Percentiles rank a stretch among this genome's conserved stretches.
These are phyloP conservation scores for Agonopterix heracliana DNA, from an alignment of 2,888 invertebrate genomes.

Conservation along the genomic window DNA sequence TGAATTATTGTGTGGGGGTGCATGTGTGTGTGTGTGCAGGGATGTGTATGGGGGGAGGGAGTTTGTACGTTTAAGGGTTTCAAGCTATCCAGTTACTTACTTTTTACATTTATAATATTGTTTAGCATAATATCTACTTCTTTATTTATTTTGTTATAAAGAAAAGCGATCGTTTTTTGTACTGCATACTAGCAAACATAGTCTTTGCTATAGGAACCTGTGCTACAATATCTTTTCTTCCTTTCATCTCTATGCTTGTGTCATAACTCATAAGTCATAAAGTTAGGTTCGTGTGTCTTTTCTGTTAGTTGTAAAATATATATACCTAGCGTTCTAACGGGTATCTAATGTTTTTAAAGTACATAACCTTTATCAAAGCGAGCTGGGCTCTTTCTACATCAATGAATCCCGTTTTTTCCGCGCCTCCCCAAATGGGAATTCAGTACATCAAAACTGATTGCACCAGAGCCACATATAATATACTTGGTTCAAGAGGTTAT, in stretches of 20 bases:
- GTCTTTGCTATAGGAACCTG: no score
- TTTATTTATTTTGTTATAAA: not conserved
- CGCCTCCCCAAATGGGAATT: not conserved
- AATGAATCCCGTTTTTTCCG: not conserved
- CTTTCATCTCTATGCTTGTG: not conserved
- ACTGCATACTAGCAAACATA: not conserved
- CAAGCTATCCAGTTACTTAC: not conserved
- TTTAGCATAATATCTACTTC: not conserved
- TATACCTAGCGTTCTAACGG: not conserved
- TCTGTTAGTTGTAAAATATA: not conserved
- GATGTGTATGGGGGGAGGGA: not conserved
- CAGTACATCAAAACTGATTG: not conserved
- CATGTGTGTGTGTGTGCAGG: not conserved
- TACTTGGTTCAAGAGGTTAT: not conserved
- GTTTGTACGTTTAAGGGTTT: not conserved
- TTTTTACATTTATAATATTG: not conserved
- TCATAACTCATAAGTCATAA: not conserved
- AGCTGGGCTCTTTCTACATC: not conserved
- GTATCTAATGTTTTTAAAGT: not conserved
- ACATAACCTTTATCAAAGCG: no score
- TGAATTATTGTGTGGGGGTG: not conserved
- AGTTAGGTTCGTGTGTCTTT: not conserved
- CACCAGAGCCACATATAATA: not conserved
- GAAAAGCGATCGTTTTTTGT: not conserved
- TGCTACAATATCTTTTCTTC: no score